Evolutionary conservation across 2,888 invertebrate genomes (phyloP).

Genomic region (Lampropteryx suffumata): DNA sequence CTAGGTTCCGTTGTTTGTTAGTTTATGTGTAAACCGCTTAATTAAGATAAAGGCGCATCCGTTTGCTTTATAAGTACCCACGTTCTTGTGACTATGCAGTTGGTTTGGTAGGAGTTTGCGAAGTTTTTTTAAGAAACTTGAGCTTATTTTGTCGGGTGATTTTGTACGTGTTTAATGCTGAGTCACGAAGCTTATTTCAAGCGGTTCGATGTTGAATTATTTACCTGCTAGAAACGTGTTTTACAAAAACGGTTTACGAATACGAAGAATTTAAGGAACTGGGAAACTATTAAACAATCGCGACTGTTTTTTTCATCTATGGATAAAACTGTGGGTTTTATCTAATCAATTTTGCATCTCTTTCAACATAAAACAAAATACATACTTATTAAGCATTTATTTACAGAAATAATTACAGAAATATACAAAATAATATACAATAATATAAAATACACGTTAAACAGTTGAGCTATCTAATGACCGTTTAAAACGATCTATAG

Average conservation of each 20-base stretch:
- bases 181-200: slow-evolving; percentile 25
- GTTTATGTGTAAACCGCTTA: slow-evolving; percentile 27
- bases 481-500: no score
- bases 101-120: slow-evolving; percentile 9
- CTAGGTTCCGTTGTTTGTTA: slow-evolving; percentile 26
- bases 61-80: slow-evolving; percentile 25
- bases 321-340: no score
- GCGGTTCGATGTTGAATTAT: slow-evolving; percentile 12
- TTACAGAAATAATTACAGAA: no score
- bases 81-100: slow-evolving; percentile 17
- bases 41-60: slow-evolving; percentile 25
- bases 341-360: no score
- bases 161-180: slow-evolving; percentile 23
- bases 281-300: not conserved
- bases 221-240: slow-evolving; percentile 8
- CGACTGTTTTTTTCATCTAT: not conserved
- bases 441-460: no score
- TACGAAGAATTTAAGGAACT: not conserved
- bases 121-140: slow-evolving; percentile 15
- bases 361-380: no score
- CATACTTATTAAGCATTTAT: no score
- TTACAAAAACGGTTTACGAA: slow-evolving; percentile 7
- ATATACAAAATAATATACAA: no score
- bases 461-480: no score
- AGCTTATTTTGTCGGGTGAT: slow-evolving; percentile 13